Evolutionary conservation across 2,113 vertebrate species (phyloP).

Genomic region (Trochalopteron elliotii): DNA sequence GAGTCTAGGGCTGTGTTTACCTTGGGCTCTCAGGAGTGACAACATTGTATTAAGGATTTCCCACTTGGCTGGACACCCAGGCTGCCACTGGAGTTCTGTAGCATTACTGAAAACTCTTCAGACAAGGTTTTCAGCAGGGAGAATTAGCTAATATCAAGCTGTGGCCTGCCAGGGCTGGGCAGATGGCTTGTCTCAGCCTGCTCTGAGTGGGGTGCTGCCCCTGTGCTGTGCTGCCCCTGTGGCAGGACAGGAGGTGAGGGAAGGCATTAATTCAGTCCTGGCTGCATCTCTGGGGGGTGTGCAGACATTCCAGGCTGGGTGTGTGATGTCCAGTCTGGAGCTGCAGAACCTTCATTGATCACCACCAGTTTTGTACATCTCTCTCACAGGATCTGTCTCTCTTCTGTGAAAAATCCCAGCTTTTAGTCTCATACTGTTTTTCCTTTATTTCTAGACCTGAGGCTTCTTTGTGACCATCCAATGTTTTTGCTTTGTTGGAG

Average conservation of each 20-base stretch:
- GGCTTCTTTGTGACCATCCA: background rate
- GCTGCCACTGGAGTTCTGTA: background rate
- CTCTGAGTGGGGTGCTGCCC: background rate
- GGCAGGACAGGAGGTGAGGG: background rate
- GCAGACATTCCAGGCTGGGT: background rate
- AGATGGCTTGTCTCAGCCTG: background rate
- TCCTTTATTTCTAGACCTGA: background rate
- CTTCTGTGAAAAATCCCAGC: background rate
- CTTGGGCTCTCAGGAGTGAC: background rate
- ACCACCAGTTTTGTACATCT: background rate
- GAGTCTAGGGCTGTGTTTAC: background rate
- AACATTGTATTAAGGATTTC: background rate
- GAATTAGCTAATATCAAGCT: background rate
- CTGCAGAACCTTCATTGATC: background rate
- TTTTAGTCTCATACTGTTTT: background rate
- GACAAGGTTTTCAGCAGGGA: background rate
- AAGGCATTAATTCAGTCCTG: background rate
- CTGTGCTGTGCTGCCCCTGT: background rate
- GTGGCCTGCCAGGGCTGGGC: background rate
- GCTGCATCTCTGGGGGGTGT: rapidly evolving
- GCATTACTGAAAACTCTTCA: background rate
- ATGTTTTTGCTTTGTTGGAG: background rate
- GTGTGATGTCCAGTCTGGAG: background rate
- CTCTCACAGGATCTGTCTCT: background rate
- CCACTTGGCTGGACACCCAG: background rate